Conservation (phyloP, 2,797 vertebrate species). For the Sciurus vulgaris region DNA sequence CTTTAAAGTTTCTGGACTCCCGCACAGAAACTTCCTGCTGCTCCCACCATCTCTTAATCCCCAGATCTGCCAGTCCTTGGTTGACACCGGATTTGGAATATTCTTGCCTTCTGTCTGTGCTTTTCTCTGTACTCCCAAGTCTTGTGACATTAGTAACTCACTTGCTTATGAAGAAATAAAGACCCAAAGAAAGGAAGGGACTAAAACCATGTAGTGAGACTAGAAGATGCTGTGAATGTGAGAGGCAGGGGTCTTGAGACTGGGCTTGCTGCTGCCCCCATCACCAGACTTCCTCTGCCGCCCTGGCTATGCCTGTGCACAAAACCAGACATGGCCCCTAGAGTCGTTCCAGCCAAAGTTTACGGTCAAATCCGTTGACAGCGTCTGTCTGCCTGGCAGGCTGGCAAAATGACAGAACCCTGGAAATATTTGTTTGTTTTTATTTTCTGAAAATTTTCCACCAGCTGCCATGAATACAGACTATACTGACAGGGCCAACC, state of each 20-base stretch:
- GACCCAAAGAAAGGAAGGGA: background rate
- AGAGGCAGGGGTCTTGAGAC: background rate
- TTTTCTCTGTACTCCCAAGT: background rate
- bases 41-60: background rate
- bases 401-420: conserved; percentile 41
- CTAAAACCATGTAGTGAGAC: background rate
- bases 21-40: background rate
- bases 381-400: conserved; percentile 38
- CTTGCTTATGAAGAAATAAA: conserved; percentile 2
- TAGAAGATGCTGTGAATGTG: too few relatives aligned
- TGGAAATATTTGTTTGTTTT: conserved; percentile 57
- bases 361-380: background rate
- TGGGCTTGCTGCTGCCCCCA: background rate
- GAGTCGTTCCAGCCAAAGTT: conserved; percentile 10
- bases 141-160: background rate
- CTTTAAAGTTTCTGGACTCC: background rate
- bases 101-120: background rate
- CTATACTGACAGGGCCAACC: background rate
- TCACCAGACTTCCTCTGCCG: background rate
- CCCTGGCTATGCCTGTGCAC: background rate
- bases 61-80: background rate
- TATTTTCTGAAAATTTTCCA: conserved; percentile 38
- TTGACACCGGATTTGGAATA: conserved; percentile 52
- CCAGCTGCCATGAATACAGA: background rate
- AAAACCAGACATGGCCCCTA: background rate